Conservation (phyloP, 2,797 vertebrate species). For the Pipistrellus pipistrellus region DNA sequence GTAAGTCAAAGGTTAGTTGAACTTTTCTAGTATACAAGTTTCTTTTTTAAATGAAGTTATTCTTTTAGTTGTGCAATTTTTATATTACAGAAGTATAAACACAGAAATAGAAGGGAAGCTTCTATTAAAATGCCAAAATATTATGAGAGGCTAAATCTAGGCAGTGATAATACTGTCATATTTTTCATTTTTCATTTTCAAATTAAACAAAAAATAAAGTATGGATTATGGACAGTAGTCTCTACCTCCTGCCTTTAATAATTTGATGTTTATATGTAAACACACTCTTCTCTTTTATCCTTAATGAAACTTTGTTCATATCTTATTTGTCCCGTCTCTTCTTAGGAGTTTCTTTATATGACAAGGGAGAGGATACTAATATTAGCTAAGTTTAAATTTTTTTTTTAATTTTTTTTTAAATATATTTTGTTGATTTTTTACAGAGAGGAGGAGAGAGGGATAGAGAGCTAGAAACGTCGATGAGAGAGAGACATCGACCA, state of each 20-base stretch:
- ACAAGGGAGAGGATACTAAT: not conserved
- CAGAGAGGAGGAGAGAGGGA: no score
- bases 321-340: slow-evolving; percentile 40
- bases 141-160: not conserved
- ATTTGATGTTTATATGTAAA: not conserved
- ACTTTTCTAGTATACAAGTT: not conserved
- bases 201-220: not conserved
- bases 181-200: slow-evolving; percentile 54
- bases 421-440: no score
- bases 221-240: not conserved
- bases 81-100: not conserved
- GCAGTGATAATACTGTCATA: not conserved
- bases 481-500: no score
- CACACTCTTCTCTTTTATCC: not conserved
- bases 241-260: not conserved
- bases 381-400: not conserved
- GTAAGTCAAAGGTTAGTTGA: not conserved
- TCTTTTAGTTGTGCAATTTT: not conserved
- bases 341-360: slow-evolving; percentile 32
- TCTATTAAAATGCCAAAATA: not conserved
- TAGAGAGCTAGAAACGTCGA: no score
- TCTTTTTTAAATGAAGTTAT: slow-evolving; percentile 9
- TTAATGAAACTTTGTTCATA: not conserved
- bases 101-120: not conserved
- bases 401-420: no score